These are phyloP conservation scores for Gymnobelideus leadbeateri DNA, from an alignment of 2,113 vertebrate species.

Conservation along the genomic window DNA sequence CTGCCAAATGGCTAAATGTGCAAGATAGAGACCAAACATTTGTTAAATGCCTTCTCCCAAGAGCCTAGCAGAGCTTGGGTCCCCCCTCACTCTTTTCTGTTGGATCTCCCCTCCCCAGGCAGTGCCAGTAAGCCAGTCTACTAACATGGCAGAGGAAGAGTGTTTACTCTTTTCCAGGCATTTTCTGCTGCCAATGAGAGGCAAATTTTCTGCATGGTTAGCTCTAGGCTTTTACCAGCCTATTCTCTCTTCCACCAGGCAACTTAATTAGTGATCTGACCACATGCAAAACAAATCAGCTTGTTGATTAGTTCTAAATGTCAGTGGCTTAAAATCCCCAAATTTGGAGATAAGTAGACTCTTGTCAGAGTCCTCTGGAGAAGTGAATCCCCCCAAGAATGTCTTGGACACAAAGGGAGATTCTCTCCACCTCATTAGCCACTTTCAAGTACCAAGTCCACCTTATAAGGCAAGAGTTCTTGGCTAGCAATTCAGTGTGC, in stretches of 20 bases:
- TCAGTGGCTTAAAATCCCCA: conserved; percentile 57
- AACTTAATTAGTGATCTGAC: conserved; percentile 48
- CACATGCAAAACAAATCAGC: background rate
- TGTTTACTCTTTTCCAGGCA: conserved; percentile 21
- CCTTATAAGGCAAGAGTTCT: conserved; percentile 74
- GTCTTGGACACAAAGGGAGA: conserved; percentile 72
- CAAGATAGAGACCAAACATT: conserved; percentile 3
- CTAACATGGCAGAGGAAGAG: background rate
- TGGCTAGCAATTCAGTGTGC: conserved; percentile 17
- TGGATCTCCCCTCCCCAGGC: background rate
- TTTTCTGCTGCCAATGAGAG: background rate
- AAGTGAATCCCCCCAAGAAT: conserved; percentile 74
- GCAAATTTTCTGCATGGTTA: background rate
- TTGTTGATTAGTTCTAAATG: conserved; percentile 62
- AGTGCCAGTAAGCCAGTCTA: background rate
- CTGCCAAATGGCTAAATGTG: background rate
- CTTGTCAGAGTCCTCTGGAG: conserved; percentile 75
- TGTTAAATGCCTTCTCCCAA: background rate
- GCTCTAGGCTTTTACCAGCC: conserved; percentile 28
- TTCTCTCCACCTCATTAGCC: conserved; percentile 71
- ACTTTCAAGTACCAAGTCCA: conserved; percentile 70
- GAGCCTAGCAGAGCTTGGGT: background rate
- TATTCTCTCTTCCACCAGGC: conserved; percentile 30
- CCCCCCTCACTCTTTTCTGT: background rate
- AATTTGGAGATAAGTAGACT: conserved; percentile 65